Conservation (phyloP, 2,888 invertebrate species). For the Diplolepis rosae region DNA sequence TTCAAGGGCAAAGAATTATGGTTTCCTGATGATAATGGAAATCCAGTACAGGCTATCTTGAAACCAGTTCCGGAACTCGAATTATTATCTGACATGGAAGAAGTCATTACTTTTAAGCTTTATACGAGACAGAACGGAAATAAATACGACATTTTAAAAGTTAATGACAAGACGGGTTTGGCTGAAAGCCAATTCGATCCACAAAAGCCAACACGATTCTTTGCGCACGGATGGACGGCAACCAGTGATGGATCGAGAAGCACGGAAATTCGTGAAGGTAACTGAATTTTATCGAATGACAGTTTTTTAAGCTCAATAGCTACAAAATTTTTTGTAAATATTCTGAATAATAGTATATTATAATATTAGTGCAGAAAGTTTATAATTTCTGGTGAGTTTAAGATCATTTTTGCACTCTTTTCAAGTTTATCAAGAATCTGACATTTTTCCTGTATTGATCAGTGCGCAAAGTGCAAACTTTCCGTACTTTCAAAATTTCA, state of each 20-base stretch:
- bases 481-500: too few species aligned
- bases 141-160: slow-evolving; percentile 33
- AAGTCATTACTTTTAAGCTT: slow-evolving; percentile 51
- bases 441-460: too few species aligned
- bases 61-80: not conserved
- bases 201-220: slow-evolving; percentile 50
- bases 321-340: too few species aligned
- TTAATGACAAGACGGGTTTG: slow-evolving; percentile 42
- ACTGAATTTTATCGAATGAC: not conserved
- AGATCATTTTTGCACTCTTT: too few species aligned
- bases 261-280: not conserved
- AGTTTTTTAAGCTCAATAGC: too few species aligned
- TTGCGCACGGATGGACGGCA: slow-evolving; percentile 59
- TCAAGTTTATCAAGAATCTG: too few species aligned
- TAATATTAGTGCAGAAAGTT: too few species aligned
- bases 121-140: slow-evolving; percentile 42
- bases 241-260: slow-evolving; percentile 31
- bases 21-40: slow-evolving; percentile 43
- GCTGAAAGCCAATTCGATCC: slow-evolving; percentile 47
- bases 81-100: not conserved
- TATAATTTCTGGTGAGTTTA: too few species aligned
- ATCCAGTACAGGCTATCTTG: slow-evolving; percentile 34
- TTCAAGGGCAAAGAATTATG: slow-evolving; percentile 16
- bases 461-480: too few species aligned
- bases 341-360: too few species aligned